Conservation (phyloP, 2,113 vertebrate species). For the Paratilapia polleni region DNA sequence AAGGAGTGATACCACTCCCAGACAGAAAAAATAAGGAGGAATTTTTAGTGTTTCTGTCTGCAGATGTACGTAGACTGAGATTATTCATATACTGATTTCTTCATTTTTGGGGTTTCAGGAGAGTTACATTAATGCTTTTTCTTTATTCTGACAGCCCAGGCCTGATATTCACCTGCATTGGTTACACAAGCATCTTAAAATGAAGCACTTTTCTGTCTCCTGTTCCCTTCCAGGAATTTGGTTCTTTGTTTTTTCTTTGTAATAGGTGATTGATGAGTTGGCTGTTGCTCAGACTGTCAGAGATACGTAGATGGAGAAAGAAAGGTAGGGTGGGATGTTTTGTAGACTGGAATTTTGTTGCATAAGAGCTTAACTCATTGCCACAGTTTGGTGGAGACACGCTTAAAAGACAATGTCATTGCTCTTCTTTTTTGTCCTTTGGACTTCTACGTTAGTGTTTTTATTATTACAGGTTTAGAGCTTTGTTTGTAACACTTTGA, state of each 20-base stretch:
- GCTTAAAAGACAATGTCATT: background rate
- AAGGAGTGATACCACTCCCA: background rate
- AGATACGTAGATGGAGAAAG: background rate
- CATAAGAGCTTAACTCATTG: conserved; percentile 53
- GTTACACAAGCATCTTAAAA: conserved; percentile 10
- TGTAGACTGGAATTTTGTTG: conserved; percentile 50
- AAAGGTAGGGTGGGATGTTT: conserved; percentile 15
- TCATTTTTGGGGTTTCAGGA: background rate
- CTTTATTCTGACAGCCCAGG: background rate
- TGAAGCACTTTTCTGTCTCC: background rate
- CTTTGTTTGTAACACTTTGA: background rate
- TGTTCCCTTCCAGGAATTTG: conserved; percentile 39
- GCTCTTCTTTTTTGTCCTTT: background rate
- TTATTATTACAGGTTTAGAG: background rate
- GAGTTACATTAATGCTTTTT: background rate
- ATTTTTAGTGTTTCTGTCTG: background rate
- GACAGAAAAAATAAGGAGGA: background rate
- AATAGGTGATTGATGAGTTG: conserved; percentile 47
- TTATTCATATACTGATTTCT: background rate
- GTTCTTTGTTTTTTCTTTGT: conserved; percentile 36
- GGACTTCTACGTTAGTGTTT: background rate
- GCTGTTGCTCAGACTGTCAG: background rate
- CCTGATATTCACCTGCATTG: background rate
- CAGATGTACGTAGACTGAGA: background rate
- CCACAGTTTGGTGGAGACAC: conserved; percentile 12